Percentiles rank a stretch among this genome's conserved stretches.
These are phyloP conservation scores for Brachyrhaphis roseni DNA, from an alignment of 2,797 vertebrate genomes.

Conservation along the genomic window DNA sequence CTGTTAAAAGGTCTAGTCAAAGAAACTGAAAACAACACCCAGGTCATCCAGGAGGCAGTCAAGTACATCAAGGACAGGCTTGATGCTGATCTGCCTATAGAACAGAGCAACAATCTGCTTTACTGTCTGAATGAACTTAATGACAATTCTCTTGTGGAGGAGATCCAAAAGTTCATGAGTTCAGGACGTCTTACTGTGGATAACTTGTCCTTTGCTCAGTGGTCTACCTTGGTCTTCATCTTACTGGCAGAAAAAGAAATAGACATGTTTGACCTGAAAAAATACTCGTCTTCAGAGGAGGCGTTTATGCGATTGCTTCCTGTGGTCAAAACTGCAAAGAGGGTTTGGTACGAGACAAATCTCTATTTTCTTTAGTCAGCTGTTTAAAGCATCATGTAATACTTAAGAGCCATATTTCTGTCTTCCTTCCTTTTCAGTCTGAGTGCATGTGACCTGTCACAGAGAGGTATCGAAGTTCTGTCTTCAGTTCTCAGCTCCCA, in stretches of 20 bases:
- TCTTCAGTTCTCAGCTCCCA: constrained; percentile 16
- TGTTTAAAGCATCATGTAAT: background rate
- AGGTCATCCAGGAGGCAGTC: constrained; percentile 2
- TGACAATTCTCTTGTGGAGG: constrained; percentile 15
- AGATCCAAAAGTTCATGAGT: constrained; percentile 7
- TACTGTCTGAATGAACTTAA: constrained; percentile 22
- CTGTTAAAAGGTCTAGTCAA: constrained; percentile 17
- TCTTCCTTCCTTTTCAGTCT: constrained; percentile 11
- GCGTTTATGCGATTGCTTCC: constrained; percentile 19
- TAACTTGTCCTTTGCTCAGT: constrained; percentile 10
- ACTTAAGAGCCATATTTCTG: background rate
- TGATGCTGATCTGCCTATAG: background rate
- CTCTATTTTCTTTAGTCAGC: background rate
- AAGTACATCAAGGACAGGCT: constrained; percentile 27
- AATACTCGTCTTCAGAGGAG: constrained; percentile 12
- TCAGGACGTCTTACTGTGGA: constrained; percentile 13
- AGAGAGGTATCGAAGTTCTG: constrained; percentile 1
- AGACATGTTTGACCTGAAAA: constrained; percentile 23
- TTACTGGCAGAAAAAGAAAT: constrained; percentile 15
- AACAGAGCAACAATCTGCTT: constrained; percentile 20
- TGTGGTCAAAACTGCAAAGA: constrained; percentile 8
- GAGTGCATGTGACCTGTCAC: constrained; percentile 10
- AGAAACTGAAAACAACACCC: background rate
- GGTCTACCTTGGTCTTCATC: constrained; percentile 30
- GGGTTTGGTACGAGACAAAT: constrained; percentile 10